Percentiles rank a stretch among this genome's conserved stretches.
phyloP scores from a whole-genome alignment of 2,888 invertebrate genomes.

The Himalopsyche japonica region DNA sequence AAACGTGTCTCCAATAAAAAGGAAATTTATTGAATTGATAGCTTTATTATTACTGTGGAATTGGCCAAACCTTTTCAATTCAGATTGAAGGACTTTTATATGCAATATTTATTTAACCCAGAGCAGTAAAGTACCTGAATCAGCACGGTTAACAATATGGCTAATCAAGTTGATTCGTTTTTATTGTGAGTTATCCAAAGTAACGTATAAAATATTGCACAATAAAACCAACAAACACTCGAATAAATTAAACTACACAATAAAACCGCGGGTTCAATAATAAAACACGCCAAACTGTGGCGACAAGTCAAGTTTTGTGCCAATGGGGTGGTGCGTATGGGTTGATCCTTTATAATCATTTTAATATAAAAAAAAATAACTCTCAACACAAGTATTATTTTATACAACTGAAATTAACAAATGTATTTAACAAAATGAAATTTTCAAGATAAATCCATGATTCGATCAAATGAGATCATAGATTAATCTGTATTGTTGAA shows the following conservation, averaged over 20 bases:
- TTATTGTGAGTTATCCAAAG: conserved; percentile 8
- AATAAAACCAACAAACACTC: conserved; percentile 31
- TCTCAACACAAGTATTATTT: too few species aligned
- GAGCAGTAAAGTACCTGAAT: background rate
- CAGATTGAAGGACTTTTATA: background rate
- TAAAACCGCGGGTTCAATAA: conserved; percentile 7
- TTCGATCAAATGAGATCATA: too few species aligned
- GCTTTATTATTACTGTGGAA: background rate
- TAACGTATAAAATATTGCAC: conserved; percentile 15
- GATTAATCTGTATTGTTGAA: too few species aligned
- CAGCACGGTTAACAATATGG: conserved; percentile 19
- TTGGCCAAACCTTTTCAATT: background rate
- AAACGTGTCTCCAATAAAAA: too few species aligned
- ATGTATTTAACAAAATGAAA: too few species aligned
- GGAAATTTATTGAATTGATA: background rate
- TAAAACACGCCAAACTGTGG: conserved; percentile 5
- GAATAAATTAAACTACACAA: conserved; percentile 24
- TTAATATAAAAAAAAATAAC: too few species aligned
- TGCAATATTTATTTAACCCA: background rate
- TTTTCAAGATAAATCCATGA: too few species aligned
- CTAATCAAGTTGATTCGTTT: conserved; percentile 26
- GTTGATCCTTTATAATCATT: too few species aligned
- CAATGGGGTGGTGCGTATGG: background rate
- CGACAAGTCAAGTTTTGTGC: background rate
- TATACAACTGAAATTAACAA: too few species aligned